Percentiles rank a stretch among this genome's conserved stretches.
Evolutionary conservation across 2,113 vertebrate genomes (phyloP).

Genomic region (Natator depressus): DNA sequence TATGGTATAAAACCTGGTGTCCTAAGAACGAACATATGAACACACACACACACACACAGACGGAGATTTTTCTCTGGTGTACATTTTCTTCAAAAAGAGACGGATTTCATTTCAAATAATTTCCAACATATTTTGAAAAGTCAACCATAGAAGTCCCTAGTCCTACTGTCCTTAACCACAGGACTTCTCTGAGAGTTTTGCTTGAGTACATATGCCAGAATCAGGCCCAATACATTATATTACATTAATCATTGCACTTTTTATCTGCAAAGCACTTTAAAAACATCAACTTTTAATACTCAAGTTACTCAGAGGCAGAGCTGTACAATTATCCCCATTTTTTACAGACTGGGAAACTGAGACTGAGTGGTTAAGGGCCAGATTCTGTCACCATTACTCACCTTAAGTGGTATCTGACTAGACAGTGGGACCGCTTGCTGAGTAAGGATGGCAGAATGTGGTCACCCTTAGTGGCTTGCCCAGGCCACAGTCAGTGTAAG

Average conservation of each 20-base stretch:
- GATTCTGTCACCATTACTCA: rapidly evolving
- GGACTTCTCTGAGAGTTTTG: not conserved
- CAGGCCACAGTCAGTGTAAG: rapidly evolving
- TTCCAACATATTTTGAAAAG: not conserved
- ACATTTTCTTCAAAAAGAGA: not conserved
- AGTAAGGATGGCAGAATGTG: not conserved
- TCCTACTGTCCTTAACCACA: not conserved
- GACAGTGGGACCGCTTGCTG: not conserved
- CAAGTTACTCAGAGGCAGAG: not conserved
- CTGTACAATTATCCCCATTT: not conserved
- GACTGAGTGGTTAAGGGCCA: not conserved
- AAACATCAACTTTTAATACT: rapidly evolving
- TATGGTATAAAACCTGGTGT: not conserved
- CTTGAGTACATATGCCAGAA: not conserved
- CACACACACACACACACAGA: not conserved
- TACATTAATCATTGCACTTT: not conserved
- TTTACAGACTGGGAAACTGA: not conserved
- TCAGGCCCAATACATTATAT: not conserved
- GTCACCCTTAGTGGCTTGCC: not conserved
- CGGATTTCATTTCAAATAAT: not conserved
- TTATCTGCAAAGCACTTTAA: not conserved
- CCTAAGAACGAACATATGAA: not conserved
- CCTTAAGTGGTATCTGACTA: rapidly evolving
- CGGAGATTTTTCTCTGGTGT: not conserved
- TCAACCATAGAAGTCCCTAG: not conserved